Base-by-base conservation (phyloP, 2,113 vertebrate species). In the Fulmarus glacialis region DNA sequence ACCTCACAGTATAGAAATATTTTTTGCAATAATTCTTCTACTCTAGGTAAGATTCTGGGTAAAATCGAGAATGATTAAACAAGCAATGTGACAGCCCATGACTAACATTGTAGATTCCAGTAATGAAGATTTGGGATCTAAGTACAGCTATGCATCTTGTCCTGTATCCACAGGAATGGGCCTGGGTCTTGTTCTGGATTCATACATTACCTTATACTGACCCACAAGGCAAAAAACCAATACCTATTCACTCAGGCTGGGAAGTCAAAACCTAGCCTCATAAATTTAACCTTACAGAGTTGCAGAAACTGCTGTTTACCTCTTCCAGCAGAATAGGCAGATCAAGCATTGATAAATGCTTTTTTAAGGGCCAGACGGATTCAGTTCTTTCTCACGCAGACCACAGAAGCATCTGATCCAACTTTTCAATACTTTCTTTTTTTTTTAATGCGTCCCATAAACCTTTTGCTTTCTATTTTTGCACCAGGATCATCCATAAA, bases 401-500 rank as follows among this genome's bases (percentile, higher is more conserved):
- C 8, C 6, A 45, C 36, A 83, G 47, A 88, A 88, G 7, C 11
- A 58, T 13, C 14, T 50, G 10, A 66, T 60, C 5, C 21, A 30
- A 29, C 12, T 92, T 30, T 63, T 24, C 5, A 16, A 7, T 40
- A 7, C 4, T 26, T 48, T n/a, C 0, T n/a, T 15, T 36, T 32
- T 12, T 32, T 56, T n/a, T 22, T 8, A 30, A 64, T n/a, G 6
- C 19, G n/a, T 20, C 20, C 16, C 32, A 30, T 45, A 81, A 79
- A 15, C 5, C 6, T 56, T 60, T 82, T 56, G 3, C 32, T 78
- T 42, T 30, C 4, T 80, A 18, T 79, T 97, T 97, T 36, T 27
- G 29, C 82, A 47, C 38, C 40, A 98, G 98, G 96, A 98, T 98
- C 83, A 98, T 98, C 95, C 98, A 98, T 63, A 98, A 98, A 75